Evolutionary conservation across 1,140 invertebrate genomes (phyloP).

Genomic region (Scaptodrosophila lebanonensis): DNA sequence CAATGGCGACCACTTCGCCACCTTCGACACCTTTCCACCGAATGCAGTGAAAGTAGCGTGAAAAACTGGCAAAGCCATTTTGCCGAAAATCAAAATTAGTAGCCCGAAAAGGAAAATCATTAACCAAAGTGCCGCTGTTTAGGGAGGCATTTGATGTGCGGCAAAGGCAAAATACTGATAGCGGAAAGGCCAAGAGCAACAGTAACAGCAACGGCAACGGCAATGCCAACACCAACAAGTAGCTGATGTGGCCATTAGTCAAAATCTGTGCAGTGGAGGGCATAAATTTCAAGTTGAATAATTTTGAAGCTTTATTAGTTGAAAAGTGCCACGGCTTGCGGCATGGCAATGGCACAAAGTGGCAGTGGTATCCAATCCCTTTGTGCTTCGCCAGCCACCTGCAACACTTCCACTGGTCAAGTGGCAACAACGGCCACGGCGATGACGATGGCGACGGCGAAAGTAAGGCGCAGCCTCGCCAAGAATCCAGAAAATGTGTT

Average conservation of each 20-base stretch:
- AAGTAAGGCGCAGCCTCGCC: conserved; percentile 22
- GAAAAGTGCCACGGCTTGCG: conserved; percentile 23
- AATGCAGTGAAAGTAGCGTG: conserved; percentile 56
- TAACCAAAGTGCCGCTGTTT: too few relatives aligned
- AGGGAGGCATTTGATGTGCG: conserved; percentile 9
- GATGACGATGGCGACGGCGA: conserved; percentile 39
- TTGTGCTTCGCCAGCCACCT: conserved; percentile 11
- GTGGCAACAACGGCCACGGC: conserved; percentile 13
- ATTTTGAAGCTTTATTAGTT: conserved; percentile 64
- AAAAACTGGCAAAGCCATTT: conserved; percentile 31
- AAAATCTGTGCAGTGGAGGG: conserved; percentile 17
- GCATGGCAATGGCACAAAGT: conserved; percentile 3
- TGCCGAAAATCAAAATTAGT: conserved; percentile 41
- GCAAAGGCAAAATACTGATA: conserved; percentile 1
- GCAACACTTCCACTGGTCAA: conserved; percentile 44
- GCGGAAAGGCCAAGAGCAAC: conserved; percentile 6
- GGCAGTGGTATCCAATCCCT: conserved; percentile 33
- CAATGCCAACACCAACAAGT: conserved; percentile 36
- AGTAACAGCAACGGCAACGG: conserved; percentile 5
- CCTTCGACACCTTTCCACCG: not conserved
- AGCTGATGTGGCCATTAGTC: conserved; percentile 34
- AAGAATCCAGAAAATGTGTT: conserved; percentile 47
- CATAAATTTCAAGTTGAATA: conserved; percentile 16
- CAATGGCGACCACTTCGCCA: too few relatives aligned
- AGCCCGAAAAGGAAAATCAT: conserved; percentile 35